These are phyloP conservation scores for Philaethria dido DNA, from an alignment of 2,888 invertebrate species.

Conservation along the genomic window DNA sequence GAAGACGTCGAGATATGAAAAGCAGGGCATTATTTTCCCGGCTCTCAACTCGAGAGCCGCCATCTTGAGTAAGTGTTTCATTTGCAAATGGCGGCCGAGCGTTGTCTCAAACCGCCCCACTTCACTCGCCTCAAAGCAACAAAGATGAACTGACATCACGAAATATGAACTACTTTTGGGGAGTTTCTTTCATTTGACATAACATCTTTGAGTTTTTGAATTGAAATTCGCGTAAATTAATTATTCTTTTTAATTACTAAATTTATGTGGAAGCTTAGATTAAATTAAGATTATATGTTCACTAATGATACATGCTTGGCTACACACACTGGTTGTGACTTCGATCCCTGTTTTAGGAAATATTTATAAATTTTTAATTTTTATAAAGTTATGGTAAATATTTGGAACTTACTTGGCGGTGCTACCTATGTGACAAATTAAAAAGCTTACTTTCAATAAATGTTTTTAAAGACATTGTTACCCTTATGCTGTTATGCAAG, in stretches of 20 bases:
- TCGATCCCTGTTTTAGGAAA: background rate
- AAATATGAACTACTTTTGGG: conserved; percentile 24
- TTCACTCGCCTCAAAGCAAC: conserved; percentile 38
- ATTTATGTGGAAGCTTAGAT: background rate
- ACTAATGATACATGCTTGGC: background rate
- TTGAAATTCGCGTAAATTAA: conserved; percentile 2
- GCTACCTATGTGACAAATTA: too few species aligned
- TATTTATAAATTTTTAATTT: background rate
- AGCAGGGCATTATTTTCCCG: conserved; percentile 32
- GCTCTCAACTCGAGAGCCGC: conserved; percentile 33
- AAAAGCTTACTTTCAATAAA: too few species aligned
- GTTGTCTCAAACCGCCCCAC: conserved; percentile 46
- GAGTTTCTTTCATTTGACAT: background rate
- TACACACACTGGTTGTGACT: background rate
- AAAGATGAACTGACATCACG: conserved; percentile 25
- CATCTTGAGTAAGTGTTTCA: conserved; percentile 43
- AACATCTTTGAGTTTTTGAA: background rate
- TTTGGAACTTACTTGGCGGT: too few species aligned
- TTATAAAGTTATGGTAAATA: too few species aligned
- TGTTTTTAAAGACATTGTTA: too few species aligned
- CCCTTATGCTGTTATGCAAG: too few species aligned
- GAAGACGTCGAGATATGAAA: conserved; percentile 29
- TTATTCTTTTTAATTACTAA: conserved; percentile 13
- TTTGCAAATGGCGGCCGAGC: conserved; percentile 47
- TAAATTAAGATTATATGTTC: background rate